These are phyloP conservation scores for Plutomurus gul DNA, from an alignment of 1,140 invertebrate species.

Conservation along the genomic window DNA sequence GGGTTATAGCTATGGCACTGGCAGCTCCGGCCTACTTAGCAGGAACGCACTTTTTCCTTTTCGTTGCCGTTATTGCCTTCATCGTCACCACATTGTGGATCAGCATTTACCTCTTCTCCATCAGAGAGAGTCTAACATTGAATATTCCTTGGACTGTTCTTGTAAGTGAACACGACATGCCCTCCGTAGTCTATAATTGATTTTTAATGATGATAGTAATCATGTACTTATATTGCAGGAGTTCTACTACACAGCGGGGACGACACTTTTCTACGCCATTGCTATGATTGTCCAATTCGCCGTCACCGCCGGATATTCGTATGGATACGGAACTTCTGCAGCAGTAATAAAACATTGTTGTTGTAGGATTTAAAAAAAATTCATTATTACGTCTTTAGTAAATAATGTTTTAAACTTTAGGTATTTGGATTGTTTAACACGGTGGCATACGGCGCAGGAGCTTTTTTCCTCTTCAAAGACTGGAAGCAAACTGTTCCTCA, in stretches of 20 bases:
- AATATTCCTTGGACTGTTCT: constrained; percentile 77
- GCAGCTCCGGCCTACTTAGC: constrained; percentile 67
- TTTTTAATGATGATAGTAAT: background rate
- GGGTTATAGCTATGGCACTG: constrained; percentile 78
- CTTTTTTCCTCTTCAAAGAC: constrained; percentile 75
- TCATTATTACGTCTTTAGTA: constrained; percentile 31
- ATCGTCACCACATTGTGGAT: constrained; percentile 80
- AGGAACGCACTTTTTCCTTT: constrained; percentile 79
- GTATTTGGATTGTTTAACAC: constrained; percentile 81
- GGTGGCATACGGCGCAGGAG: constrained; percentile 73
- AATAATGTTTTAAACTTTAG: too few relatives aligned
- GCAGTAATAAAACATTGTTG: constrained; percentile 65
- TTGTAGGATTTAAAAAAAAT: background rate
- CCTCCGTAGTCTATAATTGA: background rate
- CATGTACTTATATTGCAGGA: constrained; percentile 68
- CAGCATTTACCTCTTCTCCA: constrained; percentile 76
- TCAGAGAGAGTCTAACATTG: constrained; percentile 74
- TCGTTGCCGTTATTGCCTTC: constrained; percentile 77
- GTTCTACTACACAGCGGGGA: constrained; percentile 72
- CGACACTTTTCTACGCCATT: constrained; percentile 73
- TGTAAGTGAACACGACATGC: constrained; percentile 63
- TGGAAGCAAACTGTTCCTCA: constrained; percentile 65
- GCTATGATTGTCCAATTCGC: constrained; percentile 78
- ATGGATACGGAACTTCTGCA: constrained; percentile 64
- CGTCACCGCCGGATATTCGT: constrained; percentile 59